Evolutionary conservation across 2,113 vertebrate genomes (phyloP).

Genomic region (Mola mola): DNA sequence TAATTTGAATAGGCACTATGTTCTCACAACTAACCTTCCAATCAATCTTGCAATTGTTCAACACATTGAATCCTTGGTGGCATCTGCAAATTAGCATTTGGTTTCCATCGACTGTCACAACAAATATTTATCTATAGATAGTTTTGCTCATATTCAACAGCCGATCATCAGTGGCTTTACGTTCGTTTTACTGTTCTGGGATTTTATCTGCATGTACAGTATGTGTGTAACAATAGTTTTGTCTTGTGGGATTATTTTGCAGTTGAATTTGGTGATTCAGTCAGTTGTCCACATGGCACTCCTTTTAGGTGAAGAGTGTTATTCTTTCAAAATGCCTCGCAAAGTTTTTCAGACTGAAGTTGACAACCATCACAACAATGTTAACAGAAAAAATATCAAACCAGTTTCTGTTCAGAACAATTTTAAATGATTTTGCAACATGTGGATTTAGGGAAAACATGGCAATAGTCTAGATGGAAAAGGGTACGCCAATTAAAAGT

Average conservation of each 20-base stretch:
- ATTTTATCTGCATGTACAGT: slow-evolving; percentile 16
- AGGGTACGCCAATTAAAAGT: too few species aligned
- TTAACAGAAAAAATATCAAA: too few species aligned
- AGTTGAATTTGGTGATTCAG: slow-evolving; percentile 37
- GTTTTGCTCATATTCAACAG: slow-evolving; percentile 71
- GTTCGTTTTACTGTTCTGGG: slow-evolving; percentile 35
- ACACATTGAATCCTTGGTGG: slow-evolving; percentile 59
- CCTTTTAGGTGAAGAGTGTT: slow-evolving; percentile 38
- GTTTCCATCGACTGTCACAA: slow-evolving; percentile 63
- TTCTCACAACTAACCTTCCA: slow-evolving; percentile 42
- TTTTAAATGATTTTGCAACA: too few species aligned
- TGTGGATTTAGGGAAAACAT: too few species aligned
- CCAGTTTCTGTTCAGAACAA: too few species aligned
- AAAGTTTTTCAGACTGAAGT: too few species aligned
- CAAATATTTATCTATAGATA: slow-evolving; percentile 70
- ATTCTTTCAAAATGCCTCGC: neutral
- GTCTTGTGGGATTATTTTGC: slow-evolving; percentile 32
- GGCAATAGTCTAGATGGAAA: too few species aligned
- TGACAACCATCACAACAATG: too few species aligned
- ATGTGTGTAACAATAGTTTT: slow-evolving; percentile 10
- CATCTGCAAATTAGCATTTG: slow-evolving; percentile 66
- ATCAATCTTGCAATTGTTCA: slow-evolving; percentile 55
- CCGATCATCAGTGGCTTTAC: slow-evolving; percentile 48
- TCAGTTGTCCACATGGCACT: slow-evolving; percentile 15
- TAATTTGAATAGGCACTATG: neutral